Evolutionary conservation across 37 sponge, comb jelly and placozoan species (phyloP), one percentile per base, ranked within the genome.

Genomic region (Halichondria panicea): DNA sequence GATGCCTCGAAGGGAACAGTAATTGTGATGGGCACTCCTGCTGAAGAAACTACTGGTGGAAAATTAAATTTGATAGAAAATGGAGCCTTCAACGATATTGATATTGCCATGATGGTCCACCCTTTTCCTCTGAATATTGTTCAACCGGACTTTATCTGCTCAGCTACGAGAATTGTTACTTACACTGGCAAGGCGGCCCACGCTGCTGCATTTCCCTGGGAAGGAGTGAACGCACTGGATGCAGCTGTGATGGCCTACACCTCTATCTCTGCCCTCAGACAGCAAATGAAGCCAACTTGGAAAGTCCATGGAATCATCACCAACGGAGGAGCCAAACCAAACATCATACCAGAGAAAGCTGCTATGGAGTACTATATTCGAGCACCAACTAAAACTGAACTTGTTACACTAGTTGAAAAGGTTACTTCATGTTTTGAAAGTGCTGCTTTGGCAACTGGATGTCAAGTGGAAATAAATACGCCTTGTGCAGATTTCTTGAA

Each of bases 21-120:
- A 33, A 93, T 85, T 18, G 86, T 96, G 27, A 34, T 93, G 75
- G 97, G 97, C 12, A 93, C 93, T 22, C 97, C 97, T 65, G 97
- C 93, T 30, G 97, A 96, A 43, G 97, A 96, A 63, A 79, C 71
- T 4, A 81, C 85, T 18, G 87, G 84, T 21, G 97, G 97, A 21
- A 96, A 96, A 66, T 55, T 89, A 7, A 28, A 60, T 31, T 54
- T 96, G 81, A 89, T 93, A 27, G 63, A 86, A 31, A 68, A 63
- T 25, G 94, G 91, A 46, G 82, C 78, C 43, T 93, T 96, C 70
- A 42, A 89, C 30, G 88, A 80, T 68, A 75, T 93, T 18, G 97
- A 96, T 57, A 33, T 89, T 34, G 94, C 97, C 30, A 85, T 96
- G 88, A 96, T 96, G 94, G 94, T 93, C 0, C 97, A 96, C 70